Base-by-base conservation (phyloP, 2,113 vertebrate genomes). In the Oxyruncus cristatus region DNA sequence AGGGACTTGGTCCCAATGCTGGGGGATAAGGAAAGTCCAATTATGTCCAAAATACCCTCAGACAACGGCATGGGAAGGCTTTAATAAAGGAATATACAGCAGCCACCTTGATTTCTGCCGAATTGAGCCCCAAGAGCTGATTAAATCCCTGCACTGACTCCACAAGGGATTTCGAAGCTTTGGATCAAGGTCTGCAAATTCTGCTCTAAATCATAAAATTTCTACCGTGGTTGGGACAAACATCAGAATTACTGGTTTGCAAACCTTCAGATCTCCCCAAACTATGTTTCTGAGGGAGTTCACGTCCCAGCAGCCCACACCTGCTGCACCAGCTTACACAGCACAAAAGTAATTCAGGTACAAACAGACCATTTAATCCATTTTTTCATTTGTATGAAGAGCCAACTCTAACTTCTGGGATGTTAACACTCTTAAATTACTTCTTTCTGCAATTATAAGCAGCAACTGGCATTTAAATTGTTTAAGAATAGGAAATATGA, bases 1-100 rank as follows among this genome's bases (percentile, higher is more conserved):
- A 19, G 41, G n/a, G 18, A 1, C 23, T 8, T 11, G 2, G 27
- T 5, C 9, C 35, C 84, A 52, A 4, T 1, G 10, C 9, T 63
- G 58, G 2, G 4, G 30, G 37, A 23, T 9, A 22, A 49, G 37
- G 19, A 12, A 74, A 66, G 21, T 26, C 6, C 44, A 8, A 37
- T 24, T 22, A 7, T 3, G 9, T 4, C 75, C 46, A 24, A 52
- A 85, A 39, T 3, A 5, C 6, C 33, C n/a, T 11, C 41, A 71
- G 42, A 0, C 73, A 28, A 21, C 2, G 26, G 14, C 42, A 71
- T 7, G 39, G 12, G 11, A 71, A 78, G 63, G 41, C 12, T 14
- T 3, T 49, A 46, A 21, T 12, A 7, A 15, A 84, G 55, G 53
- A 55, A 59, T 5, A 1, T 1, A 53, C 41, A 58, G 67, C 47